phyloP scores from a whole-genome alignment of 2,888 invertebrate genomes.

The Scaeva pyrastri region DNA sequence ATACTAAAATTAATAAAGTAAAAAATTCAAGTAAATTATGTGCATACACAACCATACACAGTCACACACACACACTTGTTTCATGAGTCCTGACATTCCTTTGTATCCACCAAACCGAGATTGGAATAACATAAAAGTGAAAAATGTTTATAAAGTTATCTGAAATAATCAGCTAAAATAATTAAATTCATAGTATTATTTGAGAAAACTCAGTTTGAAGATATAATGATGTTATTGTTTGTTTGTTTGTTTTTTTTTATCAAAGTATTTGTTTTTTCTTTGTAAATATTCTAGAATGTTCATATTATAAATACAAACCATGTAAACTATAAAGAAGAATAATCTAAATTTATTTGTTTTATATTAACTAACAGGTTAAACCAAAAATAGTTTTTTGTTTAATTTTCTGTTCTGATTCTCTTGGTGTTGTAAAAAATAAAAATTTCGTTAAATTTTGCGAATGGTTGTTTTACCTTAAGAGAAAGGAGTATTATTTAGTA shows the following conservation, averaged over 20 bases:
- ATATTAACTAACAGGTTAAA: conserved; percentile 40
- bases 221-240: conserved; percentile 55
- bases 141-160: conserved; percentile 35
- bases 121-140: conserved; percentile 15
- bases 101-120: conserved; percentile 48
- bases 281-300: conserved; percentile 67
- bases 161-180: conserved; percentile 27
- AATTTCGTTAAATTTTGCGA: conserved; percentile 33
- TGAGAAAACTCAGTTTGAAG: conserved; percentile 51
- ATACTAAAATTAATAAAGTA: conserved; percentile 37
- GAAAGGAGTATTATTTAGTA: not conserved
- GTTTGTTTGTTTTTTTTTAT: conserved; percentile 40
- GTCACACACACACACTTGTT: conserved; percentile 46
- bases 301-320: conserved; percentile 48
- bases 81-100: conserved; percentile 63
- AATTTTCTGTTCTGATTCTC: conserved; percentile 30
- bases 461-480: conserved; percentile 6
- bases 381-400: conserved; percentile 35
- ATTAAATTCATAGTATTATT: conserved; percentile 70
- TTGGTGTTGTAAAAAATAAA: conserved; percentile 42
- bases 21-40: conserved; percentile 11
- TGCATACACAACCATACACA: conserved; percentile 11
- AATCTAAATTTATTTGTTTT: conserved; percentile 46
- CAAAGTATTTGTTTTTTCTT: conserved; percentile 40
- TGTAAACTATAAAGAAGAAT: conserved; percentile 56